A percentile compares a stretch with the other conserved stretches of the same genome.
Evolutionary conservation across 2,113 vertebrate species (phyloP).

Genomic region (Gobiocypris rarus): DNA sequence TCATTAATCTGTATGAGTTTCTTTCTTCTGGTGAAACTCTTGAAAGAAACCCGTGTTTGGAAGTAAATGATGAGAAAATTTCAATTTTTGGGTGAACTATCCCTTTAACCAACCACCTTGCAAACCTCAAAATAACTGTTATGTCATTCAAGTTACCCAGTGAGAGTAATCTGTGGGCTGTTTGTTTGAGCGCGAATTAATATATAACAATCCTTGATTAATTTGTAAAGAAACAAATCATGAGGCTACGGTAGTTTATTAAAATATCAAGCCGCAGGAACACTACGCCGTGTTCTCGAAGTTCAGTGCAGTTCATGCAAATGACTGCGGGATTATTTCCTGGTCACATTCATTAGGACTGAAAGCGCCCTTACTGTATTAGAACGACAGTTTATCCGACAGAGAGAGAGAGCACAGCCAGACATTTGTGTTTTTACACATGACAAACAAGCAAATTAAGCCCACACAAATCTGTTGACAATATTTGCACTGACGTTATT

Average conservation of each 20-base stretch:
- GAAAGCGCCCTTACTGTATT: slow-evolving; percentile 54
- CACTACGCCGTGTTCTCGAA: slow-evolving; percentile 34
- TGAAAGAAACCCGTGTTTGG: no score
- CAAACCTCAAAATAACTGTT: neutral
- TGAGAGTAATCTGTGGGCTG: neutral
- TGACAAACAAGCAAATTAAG: slow-evolving; percentile 47
- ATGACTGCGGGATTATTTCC: slow-evolving; percentile 54
- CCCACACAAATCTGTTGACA: slow-evolving; percentile 48
- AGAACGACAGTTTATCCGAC: slow-evolving; percentile 49
- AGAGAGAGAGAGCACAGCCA: slow-evolving; percentile 43
- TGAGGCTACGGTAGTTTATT: slow-evolving; percentile 13
- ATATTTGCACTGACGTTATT: slow-evolving; percentile 26
- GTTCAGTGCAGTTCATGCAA: slow-evolving; percentile 53
- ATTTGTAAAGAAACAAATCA: slow-evolving; percentile 54
- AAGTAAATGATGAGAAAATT: no score
- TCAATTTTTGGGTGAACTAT: no score
- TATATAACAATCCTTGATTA: slow-evolving; percentile 32
- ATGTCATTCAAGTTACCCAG: neutral
- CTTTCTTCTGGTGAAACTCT: no score
- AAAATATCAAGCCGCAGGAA: slow-evolving; percentile 46
- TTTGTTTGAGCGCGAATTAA: neutral
- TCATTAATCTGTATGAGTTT: no score
- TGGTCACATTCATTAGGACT: slow-evolving; percentile 47
- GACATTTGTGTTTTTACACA: slow-evolving; percentile 20
- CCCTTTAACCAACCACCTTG: neutral